Conservation (phyloP, 2,888 invertebrate species). For the Hylaea fasciaria region DNA sequence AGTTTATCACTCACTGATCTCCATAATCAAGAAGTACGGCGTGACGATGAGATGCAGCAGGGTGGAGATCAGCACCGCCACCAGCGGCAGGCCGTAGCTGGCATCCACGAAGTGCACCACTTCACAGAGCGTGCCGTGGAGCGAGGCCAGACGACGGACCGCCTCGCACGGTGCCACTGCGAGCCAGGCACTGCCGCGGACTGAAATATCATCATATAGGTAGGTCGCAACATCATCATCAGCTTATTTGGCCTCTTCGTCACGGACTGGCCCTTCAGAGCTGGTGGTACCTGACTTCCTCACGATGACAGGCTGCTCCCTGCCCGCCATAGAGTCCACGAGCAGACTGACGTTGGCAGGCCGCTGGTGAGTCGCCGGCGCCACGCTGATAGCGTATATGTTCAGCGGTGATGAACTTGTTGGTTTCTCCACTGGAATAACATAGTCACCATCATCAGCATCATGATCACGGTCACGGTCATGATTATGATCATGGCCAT, state of each 20-base stretch:
- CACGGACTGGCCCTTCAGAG: too few relatives aligned
- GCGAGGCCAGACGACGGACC: constrained; percentile 75
- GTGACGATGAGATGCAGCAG: constrained; percentile 86
- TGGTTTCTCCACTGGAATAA: constrained; percentile 65
- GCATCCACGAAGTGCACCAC: constrained; percentile 78
- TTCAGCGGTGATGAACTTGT: constrained; percentile 62
- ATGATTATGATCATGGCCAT: too few relatives aligned
- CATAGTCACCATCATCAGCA: too few relatives aligned
- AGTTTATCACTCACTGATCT: constrained; percentile 71
- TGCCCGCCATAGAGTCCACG: constrained; percentile 58
- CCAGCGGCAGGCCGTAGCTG: constrained; percentile 82
- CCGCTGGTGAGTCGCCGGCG: constrained; percentile 51
- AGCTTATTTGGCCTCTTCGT: too few relatives aligned
- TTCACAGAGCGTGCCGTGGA: constrained; percentile 83
- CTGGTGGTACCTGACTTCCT: constrained; percentile 58
- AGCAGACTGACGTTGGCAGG: constrained; percentile 66
- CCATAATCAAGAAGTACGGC: constrained; percentile 85
- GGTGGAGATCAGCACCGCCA: constrained; percentile 83
- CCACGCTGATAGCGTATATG: constrained; percentile 73
- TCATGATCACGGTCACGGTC: too few relatives aligned
- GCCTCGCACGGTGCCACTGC: constrained; percentile 71
- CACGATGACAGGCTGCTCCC: constrained; percentile 64
- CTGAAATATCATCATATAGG: constrained; percentile 57
- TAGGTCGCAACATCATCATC: too few relatives aligned
- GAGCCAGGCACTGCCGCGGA: constrained; percentile 63